Evolutionary conservation across 2,888 invertebrate species (phyloP), one percentile per base, ranked within the genome.

Genomic region (Lasioglossum leucozonium): DNA sequence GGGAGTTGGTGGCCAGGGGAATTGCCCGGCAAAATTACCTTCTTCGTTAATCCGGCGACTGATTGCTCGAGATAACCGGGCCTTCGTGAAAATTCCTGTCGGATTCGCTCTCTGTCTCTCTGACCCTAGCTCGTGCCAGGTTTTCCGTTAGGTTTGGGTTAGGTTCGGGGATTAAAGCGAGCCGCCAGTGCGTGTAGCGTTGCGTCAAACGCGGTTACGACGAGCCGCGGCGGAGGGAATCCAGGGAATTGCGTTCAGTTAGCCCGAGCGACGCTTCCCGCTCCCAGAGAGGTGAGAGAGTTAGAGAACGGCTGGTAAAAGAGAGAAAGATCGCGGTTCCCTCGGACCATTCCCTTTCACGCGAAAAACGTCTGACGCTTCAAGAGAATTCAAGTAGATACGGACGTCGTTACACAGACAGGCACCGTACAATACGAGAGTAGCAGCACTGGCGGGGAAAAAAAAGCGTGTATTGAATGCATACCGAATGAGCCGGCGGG

Each of bases 41-140:
- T 37, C 81, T 86, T 80, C 85, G 76, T 90, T 88, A 84, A 90
- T 84, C 82, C 69, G 69, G 67, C 55, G 69, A 44, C 72, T 73
- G 87, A 87, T 90, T 77, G 74, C 81, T 77, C 79, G 75, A 83
- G 90, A 90, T 88, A 84, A 83, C 79, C 67, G 81, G 67, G 67
- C 58, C 44, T 79, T 42, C 82, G 73, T 67, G 81, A 71, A 77
- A 82, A 86, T 88, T 87, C 83, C 83, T 86, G 22, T 18, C 5
- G 26, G 58, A 30, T 30, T 30, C 58, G 13, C 58, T 62, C 51
- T 51, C 51, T 51, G 51, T 51, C 51, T 22, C 51, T 22, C 18
- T 51, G 10, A 22, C 51, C 22, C 22, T 3, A 22, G 22, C 26
- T 62, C 58, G 58, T 13, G 22, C 26, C 58, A 26, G 30, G 16